Evolutionary conservation across 2,113 vertebrate species (phyloP).

Genomic region (Pelusios castaneus): DNA sequence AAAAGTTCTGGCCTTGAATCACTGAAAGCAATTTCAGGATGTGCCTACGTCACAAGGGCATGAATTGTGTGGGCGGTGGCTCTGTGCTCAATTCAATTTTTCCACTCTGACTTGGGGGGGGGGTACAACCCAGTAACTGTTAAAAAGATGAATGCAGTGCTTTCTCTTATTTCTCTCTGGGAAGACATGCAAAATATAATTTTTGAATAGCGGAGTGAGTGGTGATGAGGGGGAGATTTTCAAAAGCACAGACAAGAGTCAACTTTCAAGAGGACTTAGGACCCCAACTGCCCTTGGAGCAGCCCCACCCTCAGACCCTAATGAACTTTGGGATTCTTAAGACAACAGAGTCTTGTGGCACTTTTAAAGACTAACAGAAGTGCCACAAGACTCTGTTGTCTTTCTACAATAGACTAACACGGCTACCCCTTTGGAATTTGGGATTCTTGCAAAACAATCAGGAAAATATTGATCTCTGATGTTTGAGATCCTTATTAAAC

Average conservation of each 20-base stretch:
- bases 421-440: too few species aligned
- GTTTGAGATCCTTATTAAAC: neutral
- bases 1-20: neutral
- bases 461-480: neutral
- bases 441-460: neutral
- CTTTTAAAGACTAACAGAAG: too few species aligned
- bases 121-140: neutral
- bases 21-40: neutral
- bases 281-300: neutral
- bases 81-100: neutral
- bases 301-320: neutral
- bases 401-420: too few species aligned
- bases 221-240: neutral
- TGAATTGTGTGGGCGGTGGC: neutral
- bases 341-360: too few species aligned
- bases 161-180: neutral
- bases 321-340: neutral
- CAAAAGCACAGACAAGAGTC: neutral
- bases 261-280: neutral
- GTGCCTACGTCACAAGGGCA: neutral
- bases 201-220: neutral
- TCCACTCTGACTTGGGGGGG: neutral
- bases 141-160: neutral
- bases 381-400: too few species aligned
- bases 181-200: neutral